phyloP scores from a whole-genome alignment of 2,113 vertebrate genomes.

The Columba livia region DNA sequence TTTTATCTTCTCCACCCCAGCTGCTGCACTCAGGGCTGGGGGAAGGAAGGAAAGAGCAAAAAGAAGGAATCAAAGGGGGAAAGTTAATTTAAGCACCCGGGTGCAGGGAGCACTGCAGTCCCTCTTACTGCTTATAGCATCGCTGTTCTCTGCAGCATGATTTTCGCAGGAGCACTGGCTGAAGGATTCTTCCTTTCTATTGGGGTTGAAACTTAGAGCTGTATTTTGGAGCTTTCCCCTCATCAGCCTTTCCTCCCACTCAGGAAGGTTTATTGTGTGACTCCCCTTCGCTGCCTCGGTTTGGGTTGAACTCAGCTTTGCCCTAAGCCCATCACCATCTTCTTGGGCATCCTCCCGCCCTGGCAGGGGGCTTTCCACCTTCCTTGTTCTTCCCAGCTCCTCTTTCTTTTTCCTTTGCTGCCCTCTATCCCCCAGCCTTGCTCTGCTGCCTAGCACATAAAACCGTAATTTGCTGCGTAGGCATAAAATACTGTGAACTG shows the following conservation, averaged over 20 bases:
- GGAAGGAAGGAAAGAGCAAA: not conserved
- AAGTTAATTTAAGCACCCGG: not conserved
- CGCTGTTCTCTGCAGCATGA: not conserved
- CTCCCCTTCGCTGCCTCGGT: not conserved
- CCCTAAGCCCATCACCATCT: not conserved
- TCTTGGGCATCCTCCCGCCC: not conserved
- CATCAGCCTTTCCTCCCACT: not conserved
- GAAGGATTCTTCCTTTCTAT: not conserved
- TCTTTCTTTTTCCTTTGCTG: constrained; percentile 67
- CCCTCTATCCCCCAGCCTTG: constrained; percentile 44
- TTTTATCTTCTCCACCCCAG: constrained; percentile 44
- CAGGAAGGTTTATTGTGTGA: not conserved
- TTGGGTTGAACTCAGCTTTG: not conserved
- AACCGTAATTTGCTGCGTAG: constrained; percentile 25
- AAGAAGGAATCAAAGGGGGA: not conserved
- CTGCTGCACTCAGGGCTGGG: not conserved
- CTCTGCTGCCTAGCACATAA: not conserved
- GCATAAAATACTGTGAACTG: constrained; percentile 61
- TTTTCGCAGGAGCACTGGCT: not conserved
- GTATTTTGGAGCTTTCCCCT: not conserved
- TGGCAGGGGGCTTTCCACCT: not conserved
- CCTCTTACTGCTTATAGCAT: fast-evolving
- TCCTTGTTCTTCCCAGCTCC: not conserved
- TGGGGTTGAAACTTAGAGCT: not conserved
- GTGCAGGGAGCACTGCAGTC: not conserved